phyloP scores from a whole-genome alignment of 2,113 vertebrate species.

The Lynx canadensis region DNA sequence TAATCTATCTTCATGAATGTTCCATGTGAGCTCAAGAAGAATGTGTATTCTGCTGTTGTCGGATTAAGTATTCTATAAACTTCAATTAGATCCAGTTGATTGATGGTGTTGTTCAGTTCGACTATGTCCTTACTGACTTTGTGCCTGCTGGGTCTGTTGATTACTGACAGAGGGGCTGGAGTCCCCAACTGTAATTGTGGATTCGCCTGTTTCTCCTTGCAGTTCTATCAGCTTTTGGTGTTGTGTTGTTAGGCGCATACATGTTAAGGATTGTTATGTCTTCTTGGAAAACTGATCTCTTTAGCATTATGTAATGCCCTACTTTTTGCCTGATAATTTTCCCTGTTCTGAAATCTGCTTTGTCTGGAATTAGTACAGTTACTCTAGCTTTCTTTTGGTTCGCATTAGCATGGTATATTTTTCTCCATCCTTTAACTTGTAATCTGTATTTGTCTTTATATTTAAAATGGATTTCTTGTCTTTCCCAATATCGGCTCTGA shows the following conservation, averaged over 20 bases:
- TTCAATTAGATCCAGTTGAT: not conserved
- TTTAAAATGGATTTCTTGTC: not conserved
- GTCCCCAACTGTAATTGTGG: not conserved
- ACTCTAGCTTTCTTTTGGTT: not conserved
- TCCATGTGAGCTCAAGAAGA: not conserved
- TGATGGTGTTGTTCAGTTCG: not conserved
- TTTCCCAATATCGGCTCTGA: not conserved
- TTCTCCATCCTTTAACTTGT: not conserved
- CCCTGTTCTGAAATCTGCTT: not conserved
- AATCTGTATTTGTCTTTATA: not conserved
- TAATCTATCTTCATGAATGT: not conserved
- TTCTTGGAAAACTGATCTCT: not conserved
- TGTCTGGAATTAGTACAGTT: not conserved
- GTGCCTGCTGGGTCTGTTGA: not conserved
- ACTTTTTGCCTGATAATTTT: not conserved
- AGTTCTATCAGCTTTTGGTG: not conserved
- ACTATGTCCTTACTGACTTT: not conserved
- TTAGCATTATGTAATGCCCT: not conserved
- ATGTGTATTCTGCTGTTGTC: not conserved
- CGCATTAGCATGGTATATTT: not conserved
- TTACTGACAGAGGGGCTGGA: not conserved
- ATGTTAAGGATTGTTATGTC: not conserved
- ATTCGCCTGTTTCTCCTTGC: not conserved
- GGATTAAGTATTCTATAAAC: not conserved
- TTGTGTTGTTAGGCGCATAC: not conserved